Conservation (phyloP, 2,113 vertebrate genomes). For the Eleginops maclovinus region DNA sequence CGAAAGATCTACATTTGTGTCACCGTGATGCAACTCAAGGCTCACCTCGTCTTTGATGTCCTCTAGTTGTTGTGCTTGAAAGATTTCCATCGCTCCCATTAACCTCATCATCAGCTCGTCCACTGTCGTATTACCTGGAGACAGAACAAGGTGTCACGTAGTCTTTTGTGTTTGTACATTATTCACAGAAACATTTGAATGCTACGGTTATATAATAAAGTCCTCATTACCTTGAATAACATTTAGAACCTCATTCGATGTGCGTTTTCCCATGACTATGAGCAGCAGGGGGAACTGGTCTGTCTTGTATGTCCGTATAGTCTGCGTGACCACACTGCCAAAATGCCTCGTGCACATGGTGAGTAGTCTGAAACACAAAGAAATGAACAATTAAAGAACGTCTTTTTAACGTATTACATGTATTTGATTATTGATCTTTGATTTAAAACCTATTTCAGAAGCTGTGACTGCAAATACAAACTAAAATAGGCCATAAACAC, state of each 20-base stretch:
- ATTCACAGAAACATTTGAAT: not conserved
- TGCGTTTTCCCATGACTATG: constrained; percentile 98
- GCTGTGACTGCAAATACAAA: not conserved
- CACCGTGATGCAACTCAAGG: not conserved
- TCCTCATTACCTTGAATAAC: constrained; percentile 95
- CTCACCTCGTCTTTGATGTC: constrained; percentile 98
- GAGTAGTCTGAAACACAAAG: constrained; percentile 89
- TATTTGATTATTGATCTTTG: constrained; percentile 3
- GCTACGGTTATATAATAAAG: not conserved
- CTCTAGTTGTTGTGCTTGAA: constrained; percentile 97
- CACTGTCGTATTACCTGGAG: constrained; percentile 96
- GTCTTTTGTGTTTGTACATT: constrained; percentile 24
- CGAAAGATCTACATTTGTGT: not conserved
- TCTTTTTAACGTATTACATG: not conserved
- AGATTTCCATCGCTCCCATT: constrained; percentile 99
- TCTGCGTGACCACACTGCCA: constrained; percentile 96
- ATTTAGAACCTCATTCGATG: constrained; percentile 99
- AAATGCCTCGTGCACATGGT: constrained; percentile 98
- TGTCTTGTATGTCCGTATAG: constrained; percentile 97
- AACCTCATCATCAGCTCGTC: constrained; percentile 99
- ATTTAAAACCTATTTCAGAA: not conserved
- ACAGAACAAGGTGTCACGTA: not conserved
- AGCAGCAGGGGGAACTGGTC: constrained; percentile 99
- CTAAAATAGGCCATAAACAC: not conserved
- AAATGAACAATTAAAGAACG: not conserved